Conservation (phyloP, 2,888 invertebrate genomes). For the Dolichomitus sp. region DNA sequence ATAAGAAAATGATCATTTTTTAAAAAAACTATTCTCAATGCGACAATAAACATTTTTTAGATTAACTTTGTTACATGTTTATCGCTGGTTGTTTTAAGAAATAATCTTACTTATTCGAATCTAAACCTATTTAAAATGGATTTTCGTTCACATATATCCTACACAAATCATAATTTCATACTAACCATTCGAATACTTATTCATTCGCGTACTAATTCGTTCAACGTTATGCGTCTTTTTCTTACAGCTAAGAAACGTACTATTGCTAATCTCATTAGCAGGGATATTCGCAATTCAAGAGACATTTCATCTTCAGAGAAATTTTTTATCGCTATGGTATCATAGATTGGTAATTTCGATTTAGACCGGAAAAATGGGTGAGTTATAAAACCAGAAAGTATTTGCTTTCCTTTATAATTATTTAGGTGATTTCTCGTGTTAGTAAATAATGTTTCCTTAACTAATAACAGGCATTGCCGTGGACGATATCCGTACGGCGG, state of each 20-base stretch:
- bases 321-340: neutral
- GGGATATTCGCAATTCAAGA: neutral
- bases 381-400: neutral
- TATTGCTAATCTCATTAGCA: neutral
- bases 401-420: neutral
- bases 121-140: no score
- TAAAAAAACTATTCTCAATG: no score
- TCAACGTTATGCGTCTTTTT: neutral
- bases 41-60: no score
- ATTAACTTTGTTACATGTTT: no score
- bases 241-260: neutral
- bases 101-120: neutral
- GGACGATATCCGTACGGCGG: conserved; percentile 61
- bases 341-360: neutral
- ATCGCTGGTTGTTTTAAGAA: neutral
- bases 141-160: no score
- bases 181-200: no score
- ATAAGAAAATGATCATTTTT: no score
- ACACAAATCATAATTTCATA: no score
- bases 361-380: conserved; percentile 5
- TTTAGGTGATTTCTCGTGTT: neutral
- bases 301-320: neutral
- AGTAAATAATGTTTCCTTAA: neutral
- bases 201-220: neutral
- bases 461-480: neutral